phyloP scores from a whole-genome alignment of 2,888 invertebrate genomes.

The Oscheius sp. region DNA sequence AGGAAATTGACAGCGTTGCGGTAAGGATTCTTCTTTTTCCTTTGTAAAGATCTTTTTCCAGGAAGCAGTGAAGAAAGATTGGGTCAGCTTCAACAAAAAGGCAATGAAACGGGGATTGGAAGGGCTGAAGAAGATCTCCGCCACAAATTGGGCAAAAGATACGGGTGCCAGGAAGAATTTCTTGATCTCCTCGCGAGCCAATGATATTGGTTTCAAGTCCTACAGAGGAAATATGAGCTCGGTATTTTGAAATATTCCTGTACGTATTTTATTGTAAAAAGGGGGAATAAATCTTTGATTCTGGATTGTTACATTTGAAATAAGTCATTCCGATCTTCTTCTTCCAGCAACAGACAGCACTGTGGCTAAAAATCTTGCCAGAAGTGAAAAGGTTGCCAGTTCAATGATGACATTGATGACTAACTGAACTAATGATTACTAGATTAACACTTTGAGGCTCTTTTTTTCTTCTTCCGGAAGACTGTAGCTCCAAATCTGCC shows the following conservation, averaged over 20 bases:
- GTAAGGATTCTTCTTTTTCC: conserved; percentile 73
- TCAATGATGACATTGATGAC: no score
- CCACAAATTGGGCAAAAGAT: conserved; percentile 51
- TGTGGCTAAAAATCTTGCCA: no score
- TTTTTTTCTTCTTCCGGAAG: no score
- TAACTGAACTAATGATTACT: no score
- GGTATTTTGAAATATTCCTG: conserved; percentile 52
- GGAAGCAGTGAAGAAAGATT: conserved; percentile 95
- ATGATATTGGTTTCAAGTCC: conserved; percentile 56
- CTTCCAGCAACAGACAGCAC: no score
- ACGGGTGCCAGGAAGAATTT: conserved; percentile 40
- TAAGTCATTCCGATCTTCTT: no score
- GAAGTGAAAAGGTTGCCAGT: no score
- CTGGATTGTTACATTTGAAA: no score
- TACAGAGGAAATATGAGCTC: conserved; percentile 68
- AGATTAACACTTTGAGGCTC: no score
- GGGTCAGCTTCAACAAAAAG: conserved; percentile 92
- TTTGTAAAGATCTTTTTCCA: conserved; percentile 73
- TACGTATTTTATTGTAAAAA: no score
- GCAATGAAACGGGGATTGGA: conserved; percentile 75
- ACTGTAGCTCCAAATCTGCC: no score
- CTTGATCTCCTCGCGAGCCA: conserved; percentile 60
- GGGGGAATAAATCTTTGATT: no score
- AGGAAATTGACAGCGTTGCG: conserved; percentile 91
- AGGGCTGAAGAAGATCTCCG: conserved; percentile 66